phyloP scores from a whole-genome alignment of 2,113 vertebrate species.

The Paramisgurnus dabryanus region DNA sequence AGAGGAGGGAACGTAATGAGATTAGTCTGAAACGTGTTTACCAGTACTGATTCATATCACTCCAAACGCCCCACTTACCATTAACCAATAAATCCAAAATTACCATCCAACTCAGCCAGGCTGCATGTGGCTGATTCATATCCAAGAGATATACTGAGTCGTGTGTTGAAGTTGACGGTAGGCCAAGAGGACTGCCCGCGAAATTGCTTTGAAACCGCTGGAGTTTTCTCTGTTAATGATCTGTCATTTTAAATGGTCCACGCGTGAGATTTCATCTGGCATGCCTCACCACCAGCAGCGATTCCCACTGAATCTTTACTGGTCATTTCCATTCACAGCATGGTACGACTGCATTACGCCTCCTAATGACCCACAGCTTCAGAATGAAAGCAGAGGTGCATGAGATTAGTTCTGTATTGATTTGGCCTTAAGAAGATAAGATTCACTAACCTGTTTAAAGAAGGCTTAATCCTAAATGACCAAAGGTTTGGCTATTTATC shows the following conservation, averaged over 20 bases:
- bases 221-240: slow-evolving; percentile 50
- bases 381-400: slow-evolving; percentile 58
- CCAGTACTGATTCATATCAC: slow-evolving; percentile 67
- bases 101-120: background rate
- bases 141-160: background rate
- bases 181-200: background rate
- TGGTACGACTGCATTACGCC: slow-evolving; percentile 12
- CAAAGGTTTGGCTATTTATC: slow-evolving; percentile 32
- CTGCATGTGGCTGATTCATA: background rate
- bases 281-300: slow-evolving; percentile 39
- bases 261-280: slow-evolving; percentile 32
- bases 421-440: slow-evolving; percentile 58
- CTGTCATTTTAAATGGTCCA: slow-evolving; percentile 52
- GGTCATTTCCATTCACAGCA: slow-evolving; percentile 18
- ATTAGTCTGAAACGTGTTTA: slow-evolving; percentile 72
- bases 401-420: slow-evolving; percentile 59
- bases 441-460: slow-evolving; percentile 49
- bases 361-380: slow-evolving; percentile 39
- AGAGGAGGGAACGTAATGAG: slow-evolving; percentile 65
- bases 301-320: slow-evolving; percentile 29
- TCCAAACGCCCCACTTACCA: slow-evolving; percentile 20
- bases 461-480: slow-evolving; percentile 55
- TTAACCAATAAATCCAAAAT: slow-evolving; percentile 26
- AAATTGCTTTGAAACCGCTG: slow-evolving; percentile 8
- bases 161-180: background rate